Evolutionary conservation across 2,888 invertebrate species (phyloP).

Genomic region (Philopedon plagiatum): DNA sequence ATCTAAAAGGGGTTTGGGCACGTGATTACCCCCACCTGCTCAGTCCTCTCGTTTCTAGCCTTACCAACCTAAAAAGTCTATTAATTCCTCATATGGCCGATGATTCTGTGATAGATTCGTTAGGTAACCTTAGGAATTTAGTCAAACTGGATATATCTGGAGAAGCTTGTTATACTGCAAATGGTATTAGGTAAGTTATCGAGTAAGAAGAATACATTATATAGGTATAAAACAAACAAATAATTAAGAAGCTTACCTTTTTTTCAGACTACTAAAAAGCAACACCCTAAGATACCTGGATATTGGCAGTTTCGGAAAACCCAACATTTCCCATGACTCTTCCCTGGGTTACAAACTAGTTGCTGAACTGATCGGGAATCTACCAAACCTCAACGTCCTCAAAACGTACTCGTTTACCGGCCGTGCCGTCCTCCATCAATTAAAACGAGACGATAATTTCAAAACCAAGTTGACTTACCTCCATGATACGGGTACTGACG

Average conservation of each 20-base stretch:
- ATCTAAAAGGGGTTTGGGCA: conserved; percentile 82
- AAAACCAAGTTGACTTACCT: conserved; percentile 78
- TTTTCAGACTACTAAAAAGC: conserved; percentile 28
- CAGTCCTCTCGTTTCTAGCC: conserved; percentile 74
- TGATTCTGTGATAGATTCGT: conserved; percentile 76
- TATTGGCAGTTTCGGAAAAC: conserved; percentile 80
- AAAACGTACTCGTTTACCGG: conserved; percentile 81
- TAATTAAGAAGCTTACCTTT: background rate
- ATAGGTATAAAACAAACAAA: background rate
- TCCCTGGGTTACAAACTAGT: conserved; percentile 70
- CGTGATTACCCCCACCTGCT: conserved; percentile 77
- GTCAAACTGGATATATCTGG: conserved; percentile 79
- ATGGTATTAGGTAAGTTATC: conserved; percentile 71
- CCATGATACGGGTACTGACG: conserved; percentile 77
- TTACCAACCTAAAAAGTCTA: conserved; percentile 74
- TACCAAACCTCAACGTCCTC: conserved; percentile 77
- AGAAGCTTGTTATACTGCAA: conserved; percentile 78
- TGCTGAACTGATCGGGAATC: conserved; percentile 74
- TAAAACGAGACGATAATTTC: conserved; percentile 72
- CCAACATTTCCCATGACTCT: conserved; percentile 73
- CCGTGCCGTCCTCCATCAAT: conserved; percentile 73
- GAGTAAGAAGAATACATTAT: too few relatives aligned
- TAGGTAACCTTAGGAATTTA: conserved; percentile 71
- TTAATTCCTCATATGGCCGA: conserved; percentile 81
- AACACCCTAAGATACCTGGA: conserved; percentile 71